A percentile compares a stretch with the other conserved stretches of the same genome.
Evolutionary conservation across 2,113 vertebrate species (phyloP).

Genomic region (Silurus glanis): DNA sequence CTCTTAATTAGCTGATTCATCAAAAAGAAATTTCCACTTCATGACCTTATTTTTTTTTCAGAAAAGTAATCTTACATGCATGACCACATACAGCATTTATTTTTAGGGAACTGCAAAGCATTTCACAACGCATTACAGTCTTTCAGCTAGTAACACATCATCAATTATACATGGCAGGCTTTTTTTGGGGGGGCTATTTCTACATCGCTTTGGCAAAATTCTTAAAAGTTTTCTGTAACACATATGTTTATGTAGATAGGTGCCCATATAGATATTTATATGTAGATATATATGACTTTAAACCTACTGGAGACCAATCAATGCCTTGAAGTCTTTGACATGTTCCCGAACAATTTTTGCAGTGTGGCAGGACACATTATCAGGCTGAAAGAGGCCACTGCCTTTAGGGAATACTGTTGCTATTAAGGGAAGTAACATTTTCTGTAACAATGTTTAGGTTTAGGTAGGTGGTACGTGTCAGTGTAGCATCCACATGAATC

Average conservation of each 20-base stretch:
- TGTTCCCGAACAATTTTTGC: too few species aligned
- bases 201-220: constrained; percentile 25
- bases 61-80: neutral
- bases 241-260: neutral
- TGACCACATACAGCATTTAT: constrained; percentile 2
- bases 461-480: too few species aligned
- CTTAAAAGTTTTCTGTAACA: constrained; percentile 22
- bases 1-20: constrained; percentile 28
- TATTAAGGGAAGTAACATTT: too few species aligned
- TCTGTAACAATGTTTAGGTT: too few species aligned
- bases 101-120: neutral
- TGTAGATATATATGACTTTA: too few species aligned
- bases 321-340: too few species aligned
- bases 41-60: neutral
- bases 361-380: too few species aligned
- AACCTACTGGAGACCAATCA: too few species aligned
- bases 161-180: constrained; percentile 20
- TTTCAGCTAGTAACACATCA: neutral
- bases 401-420: too few species aligned
- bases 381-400: too few species aligned
- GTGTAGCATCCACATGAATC: too few species aligned
- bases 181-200: neutral
- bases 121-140: neutral
- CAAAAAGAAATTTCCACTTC: constrained; percentile 16
- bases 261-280: neutral